Evolutionary conservation across 2,113 vertebrate species (phyloP).

Genomic region (Lanius collurio): DNA sequence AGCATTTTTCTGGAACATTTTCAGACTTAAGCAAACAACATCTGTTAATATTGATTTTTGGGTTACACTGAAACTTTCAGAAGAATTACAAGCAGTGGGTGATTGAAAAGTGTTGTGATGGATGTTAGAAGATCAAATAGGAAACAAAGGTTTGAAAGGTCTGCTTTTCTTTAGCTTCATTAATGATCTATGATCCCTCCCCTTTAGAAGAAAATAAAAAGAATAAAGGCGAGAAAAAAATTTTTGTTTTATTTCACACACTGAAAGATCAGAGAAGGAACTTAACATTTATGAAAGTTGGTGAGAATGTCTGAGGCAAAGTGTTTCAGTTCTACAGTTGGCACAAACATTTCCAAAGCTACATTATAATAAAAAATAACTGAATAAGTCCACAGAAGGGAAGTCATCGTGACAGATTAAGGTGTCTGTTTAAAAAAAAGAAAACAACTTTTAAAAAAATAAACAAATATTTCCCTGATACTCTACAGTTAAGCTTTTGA

Average conservation of each 20-base stretch:
- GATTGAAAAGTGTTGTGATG: constrained; percentile 41
- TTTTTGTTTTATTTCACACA: not conserved
- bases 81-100: constrained; percentile 43
- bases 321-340: not conserved
- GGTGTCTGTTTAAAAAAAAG: not conserved
- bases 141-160: not conserved
- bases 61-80: constrained; percentile 38
- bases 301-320: not conserved
- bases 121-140: constrained; percentile 7
- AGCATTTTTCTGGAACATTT: constrained; percentile 65
- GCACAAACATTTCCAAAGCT: not conserved
- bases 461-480: not conserved
- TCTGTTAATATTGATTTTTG: constrained; percentile 74
- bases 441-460: not conserved
- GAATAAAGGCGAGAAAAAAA: not conserved
- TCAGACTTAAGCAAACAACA: constrained; percentile 74
- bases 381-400: not conserved
- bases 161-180: not conserved
- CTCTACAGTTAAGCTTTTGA: not conserved
- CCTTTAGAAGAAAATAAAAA: not conserved
- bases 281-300: not conserved
- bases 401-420: not conserved
- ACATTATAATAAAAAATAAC: not conserved
- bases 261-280: not conserved
- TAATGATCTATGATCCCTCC: not conserved